Evolutionary conservation across 2,797 vertebrate genomes (phyloP), one percentile per base, ranked within the genome.

Genomic region (Coendou prehensilis): DNA sequence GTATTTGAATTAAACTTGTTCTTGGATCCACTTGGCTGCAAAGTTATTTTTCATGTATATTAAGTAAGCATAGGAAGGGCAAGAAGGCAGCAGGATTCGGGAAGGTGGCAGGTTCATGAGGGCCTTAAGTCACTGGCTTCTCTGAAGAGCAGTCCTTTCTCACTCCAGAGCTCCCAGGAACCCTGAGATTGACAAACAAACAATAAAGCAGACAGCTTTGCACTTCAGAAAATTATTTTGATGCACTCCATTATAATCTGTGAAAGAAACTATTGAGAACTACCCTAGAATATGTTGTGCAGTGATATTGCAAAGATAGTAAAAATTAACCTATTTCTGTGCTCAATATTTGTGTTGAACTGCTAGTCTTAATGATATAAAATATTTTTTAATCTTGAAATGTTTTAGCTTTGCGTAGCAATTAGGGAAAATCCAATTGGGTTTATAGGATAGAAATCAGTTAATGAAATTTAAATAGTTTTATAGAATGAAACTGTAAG

Each of bases 161-260:
- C 84, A 61, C 79, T 96, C 22, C 41, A 84, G 4, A 7, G 56
- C 10, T 28, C 52, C 4, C 61, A 81, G 20, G 23, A 69, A 3
- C 84, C 73, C 52, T 90, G 33, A 50, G 28, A 87, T 94, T 89
- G 30, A 61, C 26, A 87, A 45, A 13, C 10, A 87, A 54, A 94
- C 54, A 14, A 26, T 71, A 57, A 81, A 89, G 33, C 4, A 86
- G 50, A 96, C 33, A 71, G 94, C 87, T 41, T 92, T 96, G 47
- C n/a, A 52, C 94, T 97, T 96, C 83, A 95, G 47, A 97, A 82
- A 76, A 82, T 97, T 95, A 83, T 96, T 97, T 97, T 97, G 78
- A 91, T 96, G 87, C 87, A 59, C 52, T 56, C 95, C 82, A 95
- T 69, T 92, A 50, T 87, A 87, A 80, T 93, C 76, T 69, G 90